Evolutionary conservation across 2,113 vertebrate genomes (phyloP).

Genomic region (Oryctolagus cuniculus): DNA sequence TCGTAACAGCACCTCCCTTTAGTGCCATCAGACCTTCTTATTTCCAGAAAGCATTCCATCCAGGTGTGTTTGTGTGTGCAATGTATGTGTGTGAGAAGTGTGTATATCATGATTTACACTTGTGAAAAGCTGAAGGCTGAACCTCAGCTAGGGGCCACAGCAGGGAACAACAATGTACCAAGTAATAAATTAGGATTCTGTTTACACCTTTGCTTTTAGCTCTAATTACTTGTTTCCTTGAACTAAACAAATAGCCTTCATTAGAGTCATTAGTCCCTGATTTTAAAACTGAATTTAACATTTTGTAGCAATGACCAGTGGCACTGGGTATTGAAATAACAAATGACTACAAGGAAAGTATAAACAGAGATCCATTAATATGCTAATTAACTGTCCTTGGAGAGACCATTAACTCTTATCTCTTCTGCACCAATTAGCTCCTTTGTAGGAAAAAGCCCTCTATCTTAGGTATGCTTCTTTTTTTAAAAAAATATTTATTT

Average conservation of each 20-base stretch:
- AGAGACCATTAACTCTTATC: slow-evolving; percentile 76
- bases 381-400: slow-evolving; percentile 77
- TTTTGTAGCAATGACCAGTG: slow-evolving; percentile 79
- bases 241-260: slow-evolving; percentile 76
- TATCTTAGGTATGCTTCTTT: slow-evolving; percentile 64
- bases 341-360: slow-evolving; percentile 71
- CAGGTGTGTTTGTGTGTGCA: not conserved
- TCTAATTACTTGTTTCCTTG: slow-evolving; percentile 80
- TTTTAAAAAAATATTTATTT: too few relatives aligned
- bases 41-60: slow-evolving; percentile 30
- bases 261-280: slow-evolving; percentile 74
- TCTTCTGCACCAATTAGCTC: slow-evolving; percentile 76
- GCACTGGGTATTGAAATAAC: slow-evolving; percentile 68
- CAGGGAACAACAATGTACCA: slow-evolving; percentile 53
- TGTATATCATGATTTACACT: slow-evolving; percentile 26
- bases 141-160: slow-evolving; percentile 50
- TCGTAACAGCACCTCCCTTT: slow-evolving; percentile 29
- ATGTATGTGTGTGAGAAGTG: not conserved
- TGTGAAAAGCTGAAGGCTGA: slow-evolving; percentile 60
- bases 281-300: slow-evolving; percentile 79
- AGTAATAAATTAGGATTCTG: slow-evolving; percentile 74
- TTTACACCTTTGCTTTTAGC: slow-evolving; percentile 77
- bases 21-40: slow-evolving; percentile 8
- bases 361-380: slow-evolving; percentile 78
- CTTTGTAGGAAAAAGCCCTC: slow-evolving; percentile 70